Evolutionary conservation across 2,888 invertebrate genomes (phyloP).

Genomic region (Drosophila mayaguana): DNA sequence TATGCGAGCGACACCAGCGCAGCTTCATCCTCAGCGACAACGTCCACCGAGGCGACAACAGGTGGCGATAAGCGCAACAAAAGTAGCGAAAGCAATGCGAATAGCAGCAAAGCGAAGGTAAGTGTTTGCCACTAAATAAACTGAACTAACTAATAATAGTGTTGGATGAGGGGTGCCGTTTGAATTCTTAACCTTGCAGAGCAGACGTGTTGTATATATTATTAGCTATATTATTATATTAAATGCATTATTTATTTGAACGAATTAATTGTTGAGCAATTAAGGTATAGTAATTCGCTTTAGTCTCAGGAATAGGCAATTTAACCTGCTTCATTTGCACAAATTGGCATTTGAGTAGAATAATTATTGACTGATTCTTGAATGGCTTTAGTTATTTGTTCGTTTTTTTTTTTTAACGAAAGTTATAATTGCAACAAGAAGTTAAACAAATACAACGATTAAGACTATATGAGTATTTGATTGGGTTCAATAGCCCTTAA

Average conservation of each 20-base stretch:
- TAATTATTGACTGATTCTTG: too few species aligned
- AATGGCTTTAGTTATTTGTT: too few species aligned
- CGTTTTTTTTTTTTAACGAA: too few species aligned
- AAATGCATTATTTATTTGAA: background rate
- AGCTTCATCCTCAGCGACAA: constrained; percentile 71
- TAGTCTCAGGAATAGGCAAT: too few species aligned
- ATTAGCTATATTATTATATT: background rate
- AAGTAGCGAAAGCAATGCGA: constrained; percentile 87
- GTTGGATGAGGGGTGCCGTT: background rate
- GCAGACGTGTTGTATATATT: background rate
- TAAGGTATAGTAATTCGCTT: background rate
- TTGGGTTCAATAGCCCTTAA: too few species aligned
- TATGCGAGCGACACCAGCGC: constrained; percentile 74
- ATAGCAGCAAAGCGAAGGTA: constrained; percentile 86
- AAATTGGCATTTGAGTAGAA: background rate
- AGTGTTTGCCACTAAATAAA: constrained; percentile 50
- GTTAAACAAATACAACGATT: too few species aligned
- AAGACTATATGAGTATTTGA: too few species aligned
- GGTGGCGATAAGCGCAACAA: constrained; percentile 65
- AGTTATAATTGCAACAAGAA: too few species aligned
- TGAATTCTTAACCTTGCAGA: background rate
- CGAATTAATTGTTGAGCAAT: background rate
- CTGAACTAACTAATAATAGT: background rate
- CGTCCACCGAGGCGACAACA: constrained; percentile 67
- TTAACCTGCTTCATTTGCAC: too few species aligned